Base-by-base conservation (phyloP, 64 coral and sea anemone genomes). In the Porites lutea region DNA sequence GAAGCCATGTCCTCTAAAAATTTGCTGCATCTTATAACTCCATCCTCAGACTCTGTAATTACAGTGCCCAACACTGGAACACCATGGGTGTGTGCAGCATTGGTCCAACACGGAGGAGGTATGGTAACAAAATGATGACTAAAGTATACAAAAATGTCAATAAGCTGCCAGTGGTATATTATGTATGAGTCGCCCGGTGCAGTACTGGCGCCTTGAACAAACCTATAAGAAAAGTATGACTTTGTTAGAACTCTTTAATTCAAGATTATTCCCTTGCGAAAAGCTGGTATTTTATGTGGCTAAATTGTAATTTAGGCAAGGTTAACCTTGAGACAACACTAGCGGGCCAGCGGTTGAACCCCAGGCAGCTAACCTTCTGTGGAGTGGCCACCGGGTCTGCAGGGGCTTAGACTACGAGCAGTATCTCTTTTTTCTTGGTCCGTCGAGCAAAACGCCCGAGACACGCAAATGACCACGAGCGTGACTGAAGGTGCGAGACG, bases 91-190 rank as follows among this genome's bases (percentile, higher is more conserved):
- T 99, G 97, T 52, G 97, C 97, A 64, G 97, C 91, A 94, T 99
- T 99, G 74, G 97, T 99, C 97, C 97, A 99, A 51, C 88, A 91
- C 3, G 97, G 94, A 14, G 97, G 97, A 62, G 97, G 97, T 72
- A 99, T 96, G 5, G 94, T 99, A 2, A 99, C 82, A 89, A 99
- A 96, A 59, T 99, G 75, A 82, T 99, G 97, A 88, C 97, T 99
- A 52, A 99, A 99, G 94, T 99, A 99, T 4, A 99, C 94, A 89
- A 99, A 99, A 48, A 93, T 86, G 52, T 99, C 97, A 15, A 99
- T 96, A 48, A 91, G 90, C 70, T 99, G 93, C 97, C 97, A 99
- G 79, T 99, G 97, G 64, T 99, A 99, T 48, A 99, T 93, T 12
- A 86, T 48, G 52, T 99, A 99, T 71, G 91, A 96, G 12, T 90